These are phyloP conservation scores for Vanessa cardui DNA, from an alignment of 2,888 invertebrate species.

Conservation along the genomic window DNA sequence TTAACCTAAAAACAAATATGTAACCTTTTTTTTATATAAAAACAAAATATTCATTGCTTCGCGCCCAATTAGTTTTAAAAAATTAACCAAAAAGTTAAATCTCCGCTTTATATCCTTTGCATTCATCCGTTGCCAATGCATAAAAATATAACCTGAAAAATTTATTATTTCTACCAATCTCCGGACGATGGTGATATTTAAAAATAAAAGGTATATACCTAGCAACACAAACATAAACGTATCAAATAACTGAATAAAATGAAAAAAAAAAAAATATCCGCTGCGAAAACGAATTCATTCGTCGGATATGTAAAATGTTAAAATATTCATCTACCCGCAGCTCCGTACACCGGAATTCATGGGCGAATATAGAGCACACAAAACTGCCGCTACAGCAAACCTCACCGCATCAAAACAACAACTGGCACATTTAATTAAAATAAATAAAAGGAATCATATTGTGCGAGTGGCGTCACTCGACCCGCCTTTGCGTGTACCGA, in stretches of 20 bases:
- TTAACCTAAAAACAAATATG: neutral
- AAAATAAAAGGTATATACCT: constrained; percentile 43
- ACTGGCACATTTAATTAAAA: constrained; percentile 76
- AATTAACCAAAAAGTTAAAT: constrained; percentile 23
- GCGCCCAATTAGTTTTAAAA: constrained; percentile 27
- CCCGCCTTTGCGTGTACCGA: constrained; percentile 27
- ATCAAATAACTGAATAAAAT: constrained; percentile 72
- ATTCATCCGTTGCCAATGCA: constrained; percentile 24
- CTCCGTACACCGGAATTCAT: constrained; percentile 74
- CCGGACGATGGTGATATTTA: constrained; percentile 53
- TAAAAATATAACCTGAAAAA: constrained; percentile 39
- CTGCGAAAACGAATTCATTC: constrained; percentile 72
- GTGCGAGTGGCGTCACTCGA: constrained; percentile 46
- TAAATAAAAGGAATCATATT: constrained; percentile 74
- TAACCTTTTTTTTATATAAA: neutral
- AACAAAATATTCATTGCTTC: constrained; percentile 8
- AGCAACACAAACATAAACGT: constrained; percentile 63
- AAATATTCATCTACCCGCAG: constrained; percentile 77
- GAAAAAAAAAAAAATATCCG: constrained; percentile 69
- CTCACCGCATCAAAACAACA: constrained; percentile 72
- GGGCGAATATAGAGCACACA: constrained; percentile 67
- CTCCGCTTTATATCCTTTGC: constrained; percentile 22
- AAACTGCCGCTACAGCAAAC: constrained; percentile 70
- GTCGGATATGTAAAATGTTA: constrained; percentile 80
- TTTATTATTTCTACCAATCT: constrained; percentile 53